phyloP scores from a whole-genome alignment of 2,797 vertebrate species.

The Periparus ater region DNA sequence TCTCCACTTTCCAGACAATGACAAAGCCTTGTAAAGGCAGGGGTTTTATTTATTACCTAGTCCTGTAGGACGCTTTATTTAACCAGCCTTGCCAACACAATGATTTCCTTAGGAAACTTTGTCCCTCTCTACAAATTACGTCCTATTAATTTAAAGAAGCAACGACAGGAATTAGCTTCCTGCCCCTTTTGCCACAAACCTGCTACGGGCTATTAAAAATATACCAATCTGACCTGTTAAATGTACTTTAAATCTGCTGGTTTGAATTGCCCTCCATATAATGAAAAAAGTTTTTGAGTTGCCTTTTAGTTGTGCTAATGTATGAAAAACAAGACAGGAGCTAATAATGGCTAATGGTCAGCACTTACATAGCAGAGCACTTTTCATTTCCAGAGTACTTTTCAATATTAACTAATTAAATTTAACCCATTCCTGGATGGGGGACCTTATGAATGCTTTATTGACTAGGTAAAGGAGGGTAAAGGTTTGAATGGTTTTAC shows the following conservation, averaged over 20 bases:
- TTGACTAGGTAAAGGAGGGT: not conserved
- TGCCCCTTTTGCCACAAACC: not conserved
- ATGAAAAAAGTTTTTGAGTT: constrained; percentile 14
- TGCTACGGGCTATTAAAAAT: not conserved
- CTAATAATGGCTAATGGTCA: not conserved
- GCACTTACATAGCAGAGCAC: not conserved
- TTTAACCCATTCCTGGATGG: constrained; percentile 13
- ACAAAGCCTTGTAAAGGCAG: constrained; percentile 25
- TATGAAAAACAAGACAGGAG: not conserved
- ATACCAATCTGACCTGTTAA: not conserved
- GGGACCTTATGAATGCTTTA: not conserved
- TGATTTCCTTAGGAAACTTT: constrained; percentile 39
- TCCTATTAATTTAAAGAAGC: constrained; percentile 32
- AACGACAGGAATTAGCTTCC: constrained; percentile 17
- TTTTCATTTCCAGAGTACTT: constrained; percentile 25
- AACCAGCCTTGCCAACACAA: constrained; percentile 36
- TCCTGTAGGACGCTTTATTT: constrained; percentile 17
- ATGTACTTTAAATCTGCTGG: not conserved
- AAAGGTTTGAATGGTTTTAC: not conserved
- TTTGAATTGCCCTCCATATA: not conserved
- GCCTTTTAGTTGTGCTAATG: not conserved
- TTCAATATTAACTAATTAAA: constrained; percentile 29
- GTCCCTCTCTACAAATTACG: not conserved
- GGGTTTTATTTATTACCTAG: constrained; percentile 38
- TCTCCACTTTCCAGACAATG: constrained; percentile 37